Percentiles rank a stretch among this genome's conserved stretches.
Conservation (phyloP, 2,888 invertebrate species). For the Entomobrya multifasciata region DNA sequence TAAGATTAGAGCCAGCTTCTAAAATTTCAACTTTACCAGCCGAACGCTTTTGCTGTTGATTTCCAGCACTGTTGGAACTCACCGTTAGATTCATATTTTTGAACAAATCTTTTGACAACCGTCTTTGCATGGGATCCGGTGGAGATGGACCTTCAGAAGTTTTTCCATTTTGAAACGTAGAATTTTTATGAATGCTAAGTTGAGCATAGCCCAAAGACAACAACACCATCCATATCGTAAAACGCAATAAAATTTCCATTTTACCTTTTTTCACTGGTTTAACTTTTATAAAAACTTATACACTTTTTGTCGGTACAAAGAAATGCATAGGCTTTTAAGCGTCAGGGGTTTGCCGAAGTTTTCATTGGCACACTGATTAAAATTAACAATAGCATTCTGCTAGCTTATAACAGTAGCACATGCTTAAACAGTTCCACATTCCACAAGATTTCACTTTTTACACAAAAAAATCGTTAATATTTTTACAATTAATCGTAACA, state of each 20-base stretch:
- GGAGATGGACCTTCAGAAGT: neutral
- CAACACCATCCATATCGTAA: too few species aligned
- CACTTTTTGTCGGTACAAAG: too few species aligned
- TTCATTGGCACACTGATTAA: neutral
- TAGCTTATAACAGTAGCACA: neutral
- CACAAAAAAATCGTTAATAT: neutral
- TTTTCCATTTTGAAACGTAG: neutral
- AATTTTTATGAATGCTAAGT: neutral
- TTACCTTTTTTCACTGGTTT: too few species aligned
- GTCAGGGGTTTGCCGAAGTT: neutral
- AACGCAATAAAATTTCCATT: too few species aligned
- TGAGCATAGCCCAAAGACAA: neutral
- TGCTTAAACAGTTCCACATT: neutral
- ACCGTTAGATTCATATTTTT: constrained; percentile 24
- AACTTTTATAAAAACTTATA: too few species aligned
- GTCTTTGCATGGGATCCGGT: constrained; percentile 4
- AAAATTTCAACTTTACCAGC: constrained; percentile 61
- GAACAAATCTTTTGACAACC: constrained; percentile 35
- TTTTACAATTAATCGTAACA: too few species aligned
- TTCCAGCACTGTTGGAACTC: constrained; percentile 4
- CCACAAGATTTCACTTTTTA: too few species aligned
- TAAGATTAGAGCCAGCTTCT: constrained; percentile 46
- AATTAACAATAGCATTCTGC: neutral
- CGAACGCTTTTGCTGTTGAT: constrained; percentile 32
- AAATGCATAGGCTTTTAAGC: too few species aligned